Conservation (phyloP, 2,797 vertebrate genomes). For the Periparus ater region DNA sequence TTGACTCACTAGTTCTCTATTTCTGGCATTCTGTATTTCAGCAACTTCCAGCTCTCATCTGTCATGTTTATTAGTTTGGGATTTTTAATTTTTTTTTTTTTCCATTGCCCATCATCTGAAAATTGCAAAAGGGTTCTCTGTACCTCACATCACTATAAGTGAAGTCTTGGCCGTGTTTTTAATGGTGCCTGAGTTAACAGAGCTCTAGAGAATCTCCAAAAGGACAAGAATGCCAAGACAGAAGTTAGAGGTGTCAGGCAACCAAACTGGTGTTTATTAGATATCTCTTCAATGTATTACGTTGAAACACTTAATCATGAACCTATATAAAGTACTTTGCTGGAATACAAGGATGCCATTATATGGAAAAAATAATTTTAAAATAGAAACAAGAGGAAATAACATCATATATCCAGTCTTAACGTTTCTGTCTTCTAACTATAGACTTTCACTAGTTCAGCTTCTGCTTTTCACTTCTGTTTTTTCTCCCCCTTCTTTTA, state of each 20-base stretch:
- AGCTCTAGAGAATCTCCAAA: background rate
- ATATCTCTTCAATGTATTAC: background rate
- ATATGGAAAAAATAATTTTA: background rate
- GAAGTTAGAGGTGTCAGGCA: background rate
- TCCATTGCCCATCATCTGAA: background rate
- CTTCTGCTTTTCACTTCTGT: slow-evolving; percentile 53
- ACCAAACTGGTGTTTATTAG: background rate
- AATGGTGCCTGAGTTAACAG: background rate
- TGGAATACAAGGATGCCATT: background rate
- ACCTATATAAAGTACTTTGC: background rate
- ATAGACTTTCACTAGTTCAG: slow-evolving; percentile 37
- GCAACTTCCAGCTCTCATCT: background rate
- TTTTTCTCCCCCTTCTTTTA: background rate
- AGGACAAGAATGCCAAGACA: background rate
- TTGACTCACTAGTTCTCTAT: background rate
- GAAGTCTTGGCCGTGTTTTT: background rate
- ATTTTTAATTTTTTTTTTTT: too few relatives aligned
- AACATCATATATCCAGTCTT: background rate
- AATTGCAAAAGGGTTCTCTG: background rate
- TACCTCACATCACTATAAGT: background rate
- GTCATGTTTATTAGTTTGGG: background rate
- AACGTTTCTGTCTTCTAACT: background rate
- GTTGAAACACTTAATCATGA: background rate
- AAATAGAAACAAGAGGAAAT: slow-evolving; percentile 3
- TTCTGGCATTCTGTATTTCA: background rate